Conservation (phyloP, 1,140 invertebrate species). For the Zaprionus gabonicus region DNA sequence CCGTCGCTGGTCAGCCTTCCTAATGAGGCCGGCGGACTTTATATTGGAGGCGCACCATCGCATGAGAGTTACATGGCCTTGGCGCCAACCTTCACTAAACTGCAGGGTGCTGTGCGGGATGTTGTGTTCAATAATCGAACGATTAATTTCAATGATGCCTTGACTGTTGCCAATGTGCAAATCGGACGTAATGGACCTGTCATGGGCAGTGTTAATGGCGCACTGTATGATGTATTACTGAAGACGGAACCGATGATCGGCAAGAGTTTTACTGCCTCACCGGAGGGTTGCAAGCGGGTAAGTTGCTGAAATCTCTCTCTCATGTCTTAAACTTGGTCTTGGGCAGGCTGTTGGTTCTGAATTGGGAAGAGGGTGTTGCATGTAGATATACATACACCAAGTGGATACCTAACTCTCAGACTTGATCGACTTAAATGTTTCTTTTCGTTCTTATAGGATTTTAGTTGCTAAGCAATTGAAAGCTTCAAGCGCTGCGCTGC, state of each 20-base stretch:
- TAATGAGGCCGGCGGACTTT: conserved; percentile 84
- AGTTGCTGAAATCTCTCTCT: conserved; percentile 49
- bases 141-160: conserved; percentile 88
- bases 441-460: conserved; percentile 84
- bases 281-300: conserved; percentile 84
- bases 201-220: conserved; percentile 85
- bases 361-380: conserved; percentile 26
- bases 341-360: conserved; percentile 6
- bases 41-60: conserved; percentile 84
- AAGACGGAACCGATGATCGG: conserved; percentile 84
- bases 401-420: conserved; percentile 63
- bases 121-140: conserved; percentile 91
- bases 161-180: conserved; percentile 88
- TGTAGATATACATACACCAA: conserved; percentile 32
- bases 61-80: conserved; percentile 69
- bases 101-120: conserved; percentile 93
- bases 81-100: conserved; percentile 85
- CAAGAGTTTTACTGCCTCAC: conserved; percentile 83
- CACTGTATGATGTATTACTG: conserved; percentile 82
- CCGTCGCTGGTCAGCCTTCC: conserved; percentile 85
- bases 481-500: conserved; percentile 76
- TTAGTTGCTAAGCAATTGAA: conserved; percentile 84
- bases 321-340: conserved; percentile 18
- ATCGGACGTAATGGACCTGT: conserved; percentile 88
- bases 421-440: conserved; percentile 66